phyloP scores from a whole-genome alignment of 2,888 invertebrate species.

The Acanthosepion esculentum region DNA sequence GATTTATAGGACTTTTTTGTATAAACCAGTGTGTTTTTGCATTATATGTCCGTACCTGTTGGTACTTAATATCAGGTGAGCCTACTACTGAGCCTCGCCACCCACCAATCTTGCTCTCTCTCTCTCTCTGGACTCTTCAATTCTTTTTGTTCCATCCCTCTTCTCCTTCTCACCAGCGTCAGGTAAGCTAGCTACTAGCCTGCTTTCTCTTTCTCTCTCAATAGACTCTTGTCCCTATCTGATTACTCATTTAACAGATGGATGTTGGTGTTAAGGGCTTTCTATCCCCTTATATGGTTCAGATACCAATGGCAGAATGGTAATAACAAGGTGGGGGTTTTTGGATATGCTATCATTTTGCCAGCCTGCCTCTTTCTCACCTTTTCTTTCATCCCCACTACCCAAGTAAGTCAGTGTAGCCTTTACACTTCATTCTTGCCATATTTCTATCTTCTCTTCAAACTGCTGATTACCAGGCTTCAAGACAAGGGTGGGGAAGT shows the following conservation, averaged over 20 bases:
- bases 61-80: no score
- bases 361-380: conserved; percentile 11
- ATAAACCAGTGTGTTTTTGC: no score
- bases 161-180: background rate
- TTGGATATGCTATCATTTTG: conserved; percentile 11
- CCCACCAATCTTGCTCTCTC: no score
- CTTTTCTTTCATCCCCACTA: background rate
- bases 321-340: background rate
- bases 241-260: conserved; percentile 18
- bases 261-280: background rate
- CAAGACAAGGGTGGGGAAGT: background rate
- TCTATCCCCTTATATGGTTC: conserved; percentile 33
- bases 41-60: no score
- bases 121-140: background rate
- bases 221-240: conserved; percentile 5
- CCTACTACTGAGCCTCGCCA: no score
- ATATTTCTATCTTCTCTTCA: background rate
- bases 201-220: background rate
- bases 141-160: background rate
- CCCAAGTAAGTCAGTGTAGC: conserved; percentile 4
- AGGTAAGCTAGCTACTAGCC: no score
- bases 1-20: no score
- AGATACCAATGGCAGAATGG: conserved; percentile 7
- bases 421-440: background rate
- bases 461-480: background rate